Evolutionary conservation across 35 echinoderm and acorn worm species (phyloP).

Genomic region (Hemicentrotus pulcherrimus): DNA sequence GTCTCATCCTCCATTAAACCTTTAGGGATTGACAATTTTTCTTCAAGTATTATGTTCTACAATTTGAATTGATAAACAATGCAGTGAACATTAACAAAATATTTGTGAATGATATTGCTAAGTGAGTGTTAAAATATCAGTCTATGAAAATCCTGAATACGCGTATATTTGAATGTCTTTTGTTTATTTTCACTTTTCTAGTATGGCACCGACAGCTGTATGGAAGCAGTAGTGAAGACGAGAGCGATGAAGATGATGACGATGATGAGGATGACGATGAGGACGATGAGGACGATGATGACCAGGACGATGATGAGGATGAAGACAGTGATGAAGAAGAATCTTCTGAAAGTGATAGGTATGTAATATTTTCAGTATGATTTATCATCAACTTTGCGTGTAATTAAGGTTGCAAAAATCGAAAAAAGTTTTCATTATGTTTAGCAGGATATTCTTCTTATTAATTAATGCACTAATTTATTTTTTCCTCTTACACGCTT

Average conservation of each 20-base stretch:
- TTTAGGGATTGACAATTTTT: background rate
- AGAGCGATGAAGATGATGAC: background rate
- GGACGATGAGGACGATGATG: background rate
- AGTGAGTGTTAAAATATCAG: too few species aligned
- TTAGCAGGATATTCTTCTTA: too few species aligned
- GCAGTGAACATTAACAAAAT: too few species aligned
- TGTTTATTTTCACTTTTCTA: background rate
- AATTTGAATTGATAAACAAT: too few species aligned
- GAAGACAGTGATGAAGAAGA: background rate
- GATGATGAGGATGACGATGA: background rate
- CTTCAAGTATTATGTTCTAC: background rate
- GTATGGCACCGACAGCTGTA: background rate
- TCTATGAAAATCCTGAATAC: background rate
- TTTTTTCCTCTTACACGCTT: too few species aligned
- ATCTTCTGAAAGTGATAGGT: background rate
- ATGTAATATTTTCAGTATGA: background rate
- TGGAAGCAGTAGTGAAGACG: background rate
- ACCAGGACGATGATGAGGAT: background rate
- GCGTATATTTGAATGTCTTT: background rate
- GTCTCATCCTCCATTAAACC: too few species aligned
- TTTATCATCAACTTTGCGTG: too few species aligned
- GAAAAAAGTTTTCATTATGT: too few species aligned
- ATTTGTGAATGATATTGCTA: too few species aligned
- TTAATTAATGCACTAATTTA: too few species aligned
- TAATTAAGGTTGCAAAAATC: too few species aligned